Evolutionary conservation across 2,113 vertebrate genomes (phyloP), one percentile per base, ranked within the genome.

Genomic region (Dendropsophus ebraccatus): DNA sequence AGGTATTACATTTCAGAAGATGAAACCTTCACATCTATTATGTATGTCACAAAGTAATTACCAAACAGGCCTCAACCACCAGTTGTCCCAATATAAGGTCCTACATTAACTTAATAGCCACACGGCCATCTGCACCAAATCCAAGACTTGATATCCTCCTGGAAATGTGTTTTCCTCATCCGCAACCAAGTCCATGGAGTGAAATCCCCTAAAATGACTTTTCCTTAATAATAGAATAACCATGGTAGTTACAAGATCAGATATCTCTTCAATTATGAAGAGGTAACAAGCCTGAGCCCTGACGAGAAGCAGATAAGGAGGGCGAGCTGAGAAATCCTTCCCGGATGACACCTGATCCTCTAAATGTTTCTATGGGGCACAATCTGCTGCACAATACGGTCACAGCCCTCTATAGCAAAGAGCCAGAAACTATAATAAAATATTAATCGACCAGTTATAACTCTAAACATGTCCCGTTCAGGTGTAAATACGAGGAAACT

Each of bases 11-110:
- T 80, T 70, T 80, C 84, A 86, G 62, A 86, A 86, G 76, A 58
- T 86, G 62, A 86, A 86, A 86, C 84, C 84, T 72, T n/a, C 41
- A 25, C 62, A 86, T 86, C 6, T 47, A 86, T 86, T 86, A 86
- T 86, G 62, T 80, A 86, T 72, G 37, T 32, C n/a, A n/a, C 41
- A 47, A 16, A 72, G 62, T 86, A 80, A 86, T 86, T 65, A 85
- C 73, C 16, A 50, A 58, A 54, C 54, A 84, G 35, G 12, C 30
- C 28, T 19, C 28, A 52, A 54, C 41, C n/a, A 23, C 45, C 28
- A 12, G 12, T 60, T 54, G 52, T 75, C 56, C 2, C 73, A 41
- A 47, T 45, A 74, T 74, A 13, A 30, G 70, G 3, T 11, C 5
- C 4, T 75, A 37, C 62, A 30, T 49, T 14, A 52, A 13, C 25